Conservation (phyloP, 2,113 vertebrate genomes). For the Thamnophis sirtalis region DNA sequence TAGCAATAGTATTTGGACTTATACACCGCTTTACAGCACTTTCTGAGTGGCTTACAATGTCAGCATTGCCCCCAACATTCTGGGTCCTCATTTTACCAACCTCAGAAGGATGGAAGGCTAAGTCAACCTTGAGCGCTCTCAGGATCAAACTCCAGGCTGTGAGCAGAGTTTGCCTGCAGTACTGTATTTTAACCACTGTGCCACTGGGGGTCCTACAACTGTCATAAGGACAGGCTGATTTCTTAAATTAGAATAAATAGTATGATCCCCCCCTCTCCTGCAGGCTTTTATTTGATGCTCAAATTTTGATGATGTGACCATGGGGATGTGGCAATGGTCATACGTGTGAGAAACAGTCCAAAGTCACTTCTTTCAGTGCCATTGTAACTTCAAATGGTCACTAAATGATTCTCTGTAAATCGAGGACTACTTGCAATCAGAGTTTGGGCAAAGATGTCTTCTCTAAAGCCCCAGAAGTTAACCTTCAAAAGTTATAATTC, state of each 20-base stretch:
- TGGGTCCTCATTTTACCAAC: not conserved
- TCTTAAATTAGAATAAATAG: not conserved
- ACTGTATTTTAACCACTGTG: not conserved
- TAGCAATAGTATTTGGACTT: not conserved
- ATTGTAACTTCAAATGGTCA: not conserved
- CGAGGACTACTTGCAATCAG: not conserved
- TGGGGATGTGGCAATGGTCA: not conserved
- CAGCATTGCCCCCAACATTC: not conserved
- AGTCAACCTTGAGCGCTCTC: not conserved
- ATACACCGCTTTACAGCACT: not conserved
- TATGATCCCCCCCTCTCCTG: not conserved
- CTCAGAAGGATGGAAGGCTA: not conserved
- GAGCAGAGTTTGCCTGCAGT: not conserved
- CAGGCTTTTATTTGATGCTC: not conserved
- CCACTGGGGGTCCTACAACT: not conserved
- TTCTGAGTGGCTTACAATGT: not conserved
- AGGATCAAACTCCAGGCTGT: not conserved
- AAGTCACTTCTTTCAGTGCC: not conserved
- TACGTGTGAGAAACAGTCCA: not conserved
- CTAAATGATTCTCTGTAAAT: not conserved
- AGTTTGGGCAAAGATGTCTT: not conserved
- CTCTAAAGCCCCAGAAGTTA: not conserved
- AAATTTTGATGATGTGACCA: not conserved
- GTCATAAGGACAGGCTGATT: not conserved
- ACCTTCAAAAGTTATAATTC: not conserved